Evolutionary conservation across 2,113 vertebrate genomes (phyloP), one percentile per base, ranked within the genome.

Genomic region (Puffinus mauretanicus): DNA sequence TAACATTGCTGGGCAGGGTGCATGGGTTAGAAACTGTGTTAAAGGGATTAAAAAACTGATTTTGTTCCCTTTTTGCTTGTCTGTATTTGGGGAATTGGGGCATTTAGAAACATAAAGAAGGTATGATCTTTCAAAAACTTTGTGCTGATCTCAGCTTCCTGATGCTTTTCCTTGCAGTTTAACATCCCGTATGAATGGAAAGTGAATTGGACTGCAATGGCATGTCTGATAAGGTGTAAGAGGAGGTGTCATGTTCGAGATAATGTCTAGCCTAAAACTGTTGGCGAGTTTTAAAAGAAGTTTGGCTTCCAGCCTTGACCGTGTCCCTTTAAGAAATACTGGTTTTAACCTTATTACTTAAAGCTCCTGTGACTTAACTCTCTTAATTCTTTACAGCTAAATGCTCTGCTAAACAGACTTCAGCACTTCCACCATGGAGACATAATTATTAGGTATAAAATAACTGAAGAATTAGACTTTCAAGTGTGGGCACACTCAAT

Each of bases 341-440:
- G 86, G 78, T 73, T 96, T 96, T 94, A 97, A 93, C 91, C 60
- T 75, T 87, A 88, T 96, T 95, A 95, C 60, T 94, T 96, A 92
- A 96, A 96, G 88, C 89, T 91, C 70, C 26, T 94, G 78, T 92
- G 81, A 90, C 82, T 93, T 96, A 96, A 92, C 69, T 86, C 34
- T 86, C 87, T 95, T 97, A 94, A 91, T 76, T 94, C 95, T 95
- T 96, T 88, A 76, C 77, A 82, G 61, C 49, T 88, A 86, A 92
- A 49, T 69, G 83, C 90, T 79, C 30, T 84, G 29, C 88, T 94
- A 54, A 91, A 86, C 15, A 55, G 47, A 51, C 46, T 76, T 2
- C 34, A 69, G 32, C 24, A 13, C 78, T 93, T 90, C 82, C 22
- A 58, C 24, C 30, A 7, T 1, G 11, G 80, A 71, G 51, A 61